phyloP scores from a whole-genome alignment of 2,888 invertebrate genomes.

The Drosophila barbarae region DNA sequence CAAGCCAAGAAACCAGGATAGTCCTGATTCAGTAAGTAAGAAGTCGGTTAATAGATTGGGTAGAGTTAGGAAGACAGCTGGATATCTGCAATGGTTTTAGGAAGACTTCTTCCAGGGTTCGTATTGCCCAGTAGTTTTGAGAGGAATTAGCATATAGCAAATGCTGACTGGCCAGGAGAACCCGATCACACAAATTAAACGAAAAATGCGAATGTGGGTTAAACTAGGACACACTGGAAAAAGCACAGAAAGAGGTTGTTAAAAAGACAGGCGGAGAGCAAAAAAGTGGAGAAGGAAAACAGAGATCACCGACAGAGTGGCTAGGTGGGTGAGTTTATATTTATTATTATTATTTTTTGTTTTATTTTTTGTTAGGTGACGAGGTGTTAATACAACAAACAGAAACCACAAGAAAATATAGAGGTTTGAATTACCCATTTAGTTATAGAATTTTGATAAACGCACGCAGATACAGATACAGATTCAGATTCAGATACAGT shows the following conservation, averaged over 20 bases:
- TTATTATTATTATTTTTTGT: neutral
- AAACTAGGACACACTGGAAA: conserved; percentile 27
- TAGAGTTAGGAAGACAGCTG: conserved; percentile 1
- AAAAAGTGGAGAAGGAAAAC: conserved; percentile 3
- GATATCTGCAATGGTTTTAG: conserved; percentile 1
- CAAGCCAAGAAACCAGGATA: neutral
- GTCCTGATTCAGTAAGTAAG: neutral
- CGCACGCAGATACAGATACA: conserved; percentile 48
- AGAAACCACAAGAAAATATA: conserved; percentile 52
- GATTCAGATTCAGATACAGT: conserved; percentile 40
- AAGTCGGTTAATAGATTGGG: conserved; percentile 9
- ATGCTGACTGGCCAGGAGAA: conserved; percentile 75
- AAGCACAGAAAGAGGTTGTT: conserved; percentile 22
- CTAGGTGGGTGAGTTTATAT: conserved; percentile 3
- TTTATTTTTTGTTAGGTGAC: conserved; percentile 21
- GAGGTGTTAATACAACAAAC: conserved; percentile 38
- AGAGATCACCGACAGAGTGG: conserved; percentile 12
- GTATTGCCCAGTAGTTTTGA: too few species aligned
- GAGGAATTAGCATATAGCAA: conserved; percentile 62
- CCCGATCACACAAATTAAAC: conserved; percentile 26
- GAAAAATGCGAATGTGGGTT: conserved; percentile 11
- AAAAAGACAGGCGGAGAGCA: conserved; percentile 11
- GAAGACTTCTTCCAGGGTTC: neutral
- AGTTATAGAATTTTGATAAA: conserved; percentile 65
- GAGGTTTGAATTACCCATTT: conserved; percentile 65